Evolutionary conservation across 2,113 vertebrate genomes (phyloP).

Genomic region (Dolichotis patagonum): DNA sequence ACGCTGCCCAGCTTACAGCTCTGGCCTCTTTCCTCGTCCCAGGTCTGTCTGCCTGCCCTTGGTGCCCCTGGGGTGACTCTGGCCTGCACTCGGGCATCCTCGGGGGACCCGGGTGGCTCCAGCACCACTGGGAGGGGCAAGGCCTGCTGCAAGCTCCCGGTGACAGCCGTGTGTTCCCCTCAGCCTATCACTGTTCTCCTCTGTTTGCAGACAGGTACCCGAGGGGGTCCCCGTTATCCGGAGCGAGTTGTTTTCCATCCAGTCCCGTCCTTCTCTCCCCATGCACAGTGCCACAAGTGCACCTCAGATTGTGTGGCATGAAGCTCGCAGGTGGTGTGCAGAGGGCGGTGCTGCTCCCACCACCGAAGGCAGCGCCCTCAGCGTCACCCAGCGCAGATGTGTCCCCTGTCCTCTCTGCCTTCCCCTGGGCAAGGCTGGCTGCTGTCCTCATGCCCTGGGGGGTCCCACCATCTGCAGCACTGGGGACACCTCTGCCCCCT

Average conservation of each 20-base stretch:
- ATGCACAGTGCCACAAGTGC: background rate
- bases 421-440: background rate
- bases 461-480: background rate
- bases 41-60: background rate
- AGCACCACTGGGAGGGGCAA: background rate
- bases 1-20: background rate
- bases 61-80: background rate
- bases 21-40: background rate
- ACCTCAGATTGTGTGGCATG: background rate
- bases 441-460: background rate
- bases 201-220: background rate
- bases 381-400: background rate
- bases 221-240: conserved; percentile 33
- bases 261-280: background rate
- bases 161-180: background rate
- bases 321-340: background rate
- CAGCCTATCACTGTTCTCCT: conserved; percentile 19
- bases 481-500: background rate
- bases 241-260: conserved; percentile 37
- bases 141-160: background rate
- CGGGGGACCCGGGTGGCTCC: too few species aligned
- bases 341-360: background rate
- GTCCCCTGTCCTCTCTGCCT: background rate
- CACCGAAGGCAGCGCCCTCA: too few species aligned
- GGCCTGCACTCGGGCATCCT: too few species aligned